phyloP scores from a whole-genome alignment of 23 tunicate genomes.

The Trididemnum miniatum region DNA sequence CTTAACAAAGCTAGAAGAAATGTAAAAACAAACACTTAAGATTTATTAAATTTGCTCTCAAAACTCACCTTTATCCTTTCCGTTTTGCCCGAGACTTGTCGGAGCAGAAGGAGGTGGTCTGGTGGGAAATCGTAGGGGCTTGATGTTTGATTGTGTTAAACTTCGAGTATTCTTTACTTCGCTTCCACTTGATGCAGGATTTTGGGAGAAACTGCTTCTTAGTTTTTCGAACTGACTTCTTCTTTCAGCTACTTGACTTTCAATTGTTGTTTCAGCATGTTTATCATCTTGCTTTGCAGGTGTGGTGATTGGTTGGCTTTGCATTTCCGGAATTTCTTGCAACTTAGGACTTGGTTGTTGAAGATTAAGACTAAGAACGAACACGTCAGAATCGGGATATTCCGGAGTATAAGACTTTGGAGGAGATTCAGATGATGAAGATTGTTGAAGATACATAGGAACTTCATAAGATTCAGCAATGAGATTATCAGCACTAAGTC shows the following conservation, averaged over 20 bases:
- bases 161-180: too few relatives aligned
- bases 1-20: too few relatives aligned
- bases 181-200: too few relatives aligned
- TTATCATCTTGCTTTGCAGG: neutral
- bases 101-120: too few relatives aligned
- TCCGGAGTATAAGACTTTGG: too few relatives aligned
- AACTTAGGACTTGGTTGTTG: neutral
- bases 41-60: too few relatives aligned
- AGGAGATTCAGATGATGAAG: too few relatives aligned
- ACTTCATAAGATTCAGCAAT: neutral
- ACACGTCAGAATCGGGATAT: neutral
- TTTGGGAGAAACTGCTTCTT: neutral
- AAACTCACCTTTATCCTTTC: too few relatives aligned
- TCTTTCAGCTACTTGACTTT: neutral
- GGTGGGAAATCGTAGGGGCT: too few relatives aligned
- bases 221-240: neutral
- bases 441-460: constrained; percentile 13
- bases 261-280: neutral
- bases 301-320: neutral
- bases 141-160: too few relatives aligned
- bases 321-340: neutral
- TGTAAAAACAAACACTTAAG: too few relatives aligned
- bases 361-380: neutral
- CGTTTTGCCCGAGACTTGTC: too few relatives aligned
- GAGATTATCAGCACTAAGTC: neutral